These are phyloP conservation scores for Tuta absoluta DNA, from an alignment of 2,888 invertebrate genomes.

Conservation along the genomic window DNA sequence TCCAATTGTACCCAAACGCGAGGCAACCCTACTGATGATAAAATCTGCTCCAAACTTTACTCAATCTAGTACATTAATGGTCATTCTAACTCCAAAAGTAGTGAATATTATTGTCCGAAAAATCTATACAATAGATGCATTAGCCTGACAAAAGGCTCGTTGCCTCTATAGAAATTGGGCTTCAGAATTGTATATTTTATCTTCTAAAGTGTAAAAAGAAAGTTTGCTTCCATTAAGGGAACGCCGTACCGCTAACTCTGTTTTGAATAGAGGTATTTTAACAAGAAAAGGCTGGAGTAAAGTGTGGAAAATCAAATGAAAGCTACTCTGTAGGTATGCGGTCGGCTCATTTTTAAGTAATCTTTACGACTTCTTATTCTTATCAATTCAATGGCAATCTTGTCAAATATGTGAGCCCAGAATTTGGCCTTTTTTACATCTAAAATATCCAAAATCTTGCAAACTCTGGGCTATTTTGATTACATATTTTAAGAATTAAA, in stretches of 20 bases:
- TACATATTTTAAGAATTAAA: no score
- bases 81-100: constrained; percentile 24
- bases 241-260: constrained; percentile 27
- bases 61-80: constrained; percentile 24
- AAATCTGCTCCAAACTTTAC: constrained; percentile 5
- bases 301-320: background rate
- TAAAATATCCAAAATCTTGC: no score
- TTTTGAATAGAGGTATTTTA: constrained; percentile 6
- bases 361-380: no score
- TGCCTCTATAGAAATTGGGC: constrained; percentile 7
- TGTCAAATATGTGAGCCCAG: no score
- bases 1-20: no score
- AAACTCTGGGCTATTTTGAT: no score
- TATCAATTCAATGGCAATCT: no score
- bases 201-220: constrained; percentile 30
- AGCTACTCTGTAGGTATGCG: background rate
- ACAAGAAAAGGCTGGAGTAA: background rate
- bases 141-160: constrained; percentile 19
- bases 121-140: constrained; percentile 11
- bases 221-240: constrained; percentile 35
- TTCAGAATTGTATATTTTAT: constrained; percentile 19
- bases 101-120: constrained; percentile 18
- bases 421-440: no score
- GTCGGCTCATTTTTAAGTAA: background rate
- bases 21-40: constrained; percentile 7